These are phyloP conservation scores for Phoxinus phoxinus DNA, from an alignment of 2,113 vertebrate genomes.

Conservation along the genomic window DNA sequence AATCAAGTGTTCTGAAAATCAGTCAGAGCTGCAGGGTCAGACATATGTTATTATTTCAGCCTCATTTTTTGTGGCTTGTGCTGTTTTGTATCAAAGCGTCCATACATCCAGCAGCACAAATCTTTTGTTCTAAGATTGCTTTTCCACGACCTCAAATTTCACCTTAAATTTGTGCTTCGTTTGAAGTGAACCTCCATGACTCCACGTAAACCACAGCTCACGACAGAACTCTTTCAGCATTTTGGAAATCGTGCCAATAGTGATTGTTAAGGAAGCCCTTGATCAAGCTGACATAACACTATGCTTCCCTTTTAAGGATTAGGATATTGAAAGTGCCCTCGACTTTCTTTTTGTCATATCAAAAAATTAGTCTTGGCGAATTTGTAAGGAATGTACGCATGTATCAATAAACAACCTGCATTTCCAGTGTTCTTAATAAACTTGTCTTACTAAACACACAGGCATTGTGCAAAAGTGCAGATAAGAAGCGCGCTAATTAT, in stretches of 20 bases:
- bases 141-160: constrained; percentile 14
- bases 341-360: constrained; percentile 35
- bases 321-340: constrained; percentile 29
- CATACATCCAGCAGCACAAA: constrained; percentile 6
- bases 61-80: background rate
- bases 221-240: background rate
- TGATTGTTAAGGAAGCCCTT: constrained; percentile 10
- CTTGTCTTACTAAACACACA: constrained; percentile 51
- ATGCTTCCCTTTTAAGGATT: constrained; percentile 7
- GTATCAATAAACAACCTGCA: constrained; percentile 37
- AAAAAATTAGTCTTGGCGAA: constrained; percentile 38
- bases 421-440: constrained; percentile 49
- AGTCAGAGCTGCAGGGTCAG: constrained; percentile 25
- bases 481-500: constrained; percentile 54
- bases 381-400: constrained; percentile 31
- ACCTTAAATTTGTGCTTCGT: background rate
- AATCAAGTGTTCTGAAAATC: constrained; percentile 12
- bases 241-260: constrained; percentile 15
- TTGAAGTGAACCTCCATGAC: background rate
- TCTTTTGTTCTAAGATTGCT: constrained; percentile 34
- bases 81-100: background rate
- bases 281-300: constrained; percentile 38
- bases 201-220: background rate
- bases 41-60: background rate
- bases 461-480: constrained; percentile 49